Evolutionary conservation across 2,797 vertebrate species (phyloP).

Genomic region (Ptychobarbus kaznakovi): DNA sequence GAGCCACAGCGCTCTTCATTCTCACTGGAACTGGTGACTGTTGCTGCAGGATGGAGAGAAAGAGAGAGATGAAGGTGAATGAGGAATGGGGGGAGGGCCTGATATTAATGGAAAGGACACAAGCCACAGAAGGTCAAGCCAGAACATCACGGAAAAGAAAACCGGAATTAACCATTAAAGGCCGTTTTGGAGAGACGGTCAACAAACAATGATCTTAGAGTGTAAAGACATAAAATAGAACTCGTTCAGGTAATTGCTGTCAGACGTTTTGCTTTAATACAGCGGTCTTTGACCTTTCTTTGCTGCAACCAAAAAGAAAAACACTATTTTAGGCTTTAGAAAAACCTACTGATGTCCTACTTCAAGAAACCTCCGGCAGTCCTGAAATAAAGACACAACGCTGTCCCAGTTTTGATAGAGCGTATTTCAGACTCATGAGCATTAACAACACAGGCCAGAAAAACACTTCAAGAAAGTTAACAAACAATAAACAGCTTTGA

Average conservation of each 20-base stretch:
- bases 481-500: conserved; percentile 26
- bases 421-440: conserved; percentile 8
- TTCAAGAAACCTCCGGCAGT: conserved; percentile 56
- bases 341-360: conserved; percentile 57
- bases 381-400: conserved; percentile 79
- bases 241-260: not conserved
- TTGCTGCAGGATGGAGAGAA: conserved; percentile 77
- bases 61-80: conserved; percentile 20
- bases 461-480: conserved; percentile 24
- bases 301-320: conserved; percentile 53
- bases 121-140: conserved; percentile 20
- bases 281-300: conserved; percentile 29
- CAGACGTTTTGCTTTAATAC: conserved; percentile 5
- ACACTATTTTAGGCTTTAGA: conserved; percentile 52
- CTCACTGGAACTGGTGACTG: conserved; percentile 96
- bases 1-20: conserved; percentile 94
- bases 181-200: not conserved
- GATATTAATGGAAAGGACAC: conserved; percentile 25
- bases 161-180: conserved; percentile 16
- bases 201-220: conserved; percentile 16
- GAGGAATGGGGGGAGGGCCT: not conserved
- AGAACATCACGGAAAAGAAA: conserved; percentile 11
- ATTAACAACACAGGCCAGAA: not conserved
- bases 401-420: conserved; percentile 81
- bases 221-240: not conserved